Conservation (phyloP, 2,888 invertebrate species). For the Rugalucina vietnamica region DNA sequence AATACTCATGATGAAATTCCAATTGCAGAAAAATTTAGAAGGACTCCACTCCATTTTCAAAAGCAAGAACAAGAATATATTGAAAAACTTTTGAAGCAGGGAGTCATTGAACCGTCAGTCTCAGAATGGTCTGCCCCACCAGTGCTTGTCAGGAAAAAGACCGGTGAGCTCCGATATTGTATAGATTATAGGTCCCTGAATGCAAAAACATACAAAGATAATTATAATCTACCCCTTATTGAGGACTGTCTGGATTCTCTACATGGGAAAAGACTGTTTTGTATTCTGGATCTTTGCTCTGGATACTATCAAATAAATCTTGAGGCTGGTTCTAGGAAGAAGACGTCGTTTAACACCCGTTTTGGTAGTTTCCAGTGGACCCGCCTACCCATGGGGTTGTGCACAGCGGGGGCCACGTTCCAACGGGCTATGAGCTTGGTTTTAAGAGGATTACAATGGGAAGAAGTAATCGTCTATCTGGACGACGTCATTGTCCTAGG, state of each 20-base stretch:
- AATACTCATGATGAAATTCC: not conserved
- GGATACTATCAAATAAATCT: conserved; percentile 30
- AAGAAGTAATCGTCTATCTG: conserved; percentile 39
- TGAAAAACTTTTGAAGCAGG: not conserved
- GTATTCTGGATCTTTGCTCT: not conserved
- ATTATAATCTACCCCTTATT: conserved; percentile 4
- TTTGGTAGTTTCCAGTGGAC: conserved; percentile 49
- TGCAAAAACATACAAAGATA: not conserved
- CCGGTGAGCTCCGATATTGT: not conserved
- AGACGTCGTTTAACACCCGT: conserved; percentile 53
- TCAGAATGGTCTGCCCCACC: not conserved
- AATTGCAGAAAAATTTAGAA: not conserved
- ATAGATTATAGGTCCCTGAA: conserved; percentile 12
- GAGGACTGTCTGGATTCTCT: conserved; percentile 20
- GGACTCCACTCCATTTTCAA: conserved; percentile 5
- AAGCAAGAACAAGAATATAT: conserved; percentile 7
- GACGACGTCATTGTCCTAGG: conserved; percentile 48
- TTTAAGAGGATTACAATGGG: conserved; percentile 32
- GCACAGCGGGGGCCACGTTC: conserved; percentile 51
- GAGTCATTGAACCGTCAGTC: conserved; percentile 12
- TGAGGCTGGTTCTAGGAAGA: conserved; percentile 19
- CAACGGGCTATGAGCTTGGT: conserved; percentile 42
- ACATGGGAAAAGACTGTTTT: not conserved
- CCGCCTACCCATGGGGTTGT: conserved; percentile 48
- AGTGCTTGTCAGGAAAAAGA: conserved; percentile 15